Base-by-base conservation (phyloP, 37 sponge, comb jelly and placozoan genomes). In the Eunapius fragilis region DNA sequence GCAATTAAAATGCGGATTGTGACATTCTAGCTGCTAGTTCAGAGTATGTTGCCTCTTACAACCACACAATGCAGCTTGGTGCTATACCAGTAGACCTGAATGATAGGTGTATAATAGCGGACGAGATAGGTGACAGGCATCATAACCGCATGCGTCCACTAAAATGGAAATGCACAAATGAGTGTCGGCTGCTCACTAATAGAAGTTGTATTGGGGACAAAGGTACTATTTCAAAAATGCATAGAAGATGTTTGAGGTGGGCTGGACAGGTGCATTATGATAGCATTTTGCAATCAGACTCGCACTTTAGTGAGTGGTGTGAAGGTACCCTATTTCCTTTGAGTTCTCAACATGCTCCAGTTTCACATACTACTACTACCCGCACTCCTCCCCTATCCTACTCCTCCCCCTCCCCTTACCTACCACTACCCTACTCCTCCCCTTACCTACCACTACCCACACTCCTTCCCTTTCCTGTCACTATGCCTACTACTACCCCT, bases 171-270 rank as follows among this genome's bases (percentile, higher is more conserved):
- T 80, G 80, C 69, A 68, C 80, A 31, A 25, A 49, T 22, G 80
- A 68, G 68, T 80, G 80, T 33, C 27, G 19, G 30, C 41, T 33
- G 34, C 14, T 19, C 69, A 80, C 68, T n/a, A 68, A 27, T 24
- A 77, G 68, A 68, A 45, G 24, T 91, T 87, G 49, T 83, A 80
- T 38, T 34, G 87, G 30, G 87, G 92, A 79, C 84, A 87, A 27
- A 69, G 72, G 4, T 75, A 87, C 24, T 69, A 68, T 33, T 80
- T 75, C 25, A n/a, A 76, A 38, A 87, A 83, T 22, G 7, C 2
- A 30, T 75, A 73, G 11, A 84, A 84, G 2, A 48, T 23, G 23
- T 47, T 87, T 28, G 79, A 69, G 2, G 30, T 83, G 36, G 25
- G 76, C 36, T 75, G 41, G 41, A 41, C 41, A 41, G 41, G 41